Evolutionary conservation across 2,888 invertebrate species (phyloP), one percentile per base, ranked within the genome.

Genomic region (Leptinotarsa tumamoca): DNA sequence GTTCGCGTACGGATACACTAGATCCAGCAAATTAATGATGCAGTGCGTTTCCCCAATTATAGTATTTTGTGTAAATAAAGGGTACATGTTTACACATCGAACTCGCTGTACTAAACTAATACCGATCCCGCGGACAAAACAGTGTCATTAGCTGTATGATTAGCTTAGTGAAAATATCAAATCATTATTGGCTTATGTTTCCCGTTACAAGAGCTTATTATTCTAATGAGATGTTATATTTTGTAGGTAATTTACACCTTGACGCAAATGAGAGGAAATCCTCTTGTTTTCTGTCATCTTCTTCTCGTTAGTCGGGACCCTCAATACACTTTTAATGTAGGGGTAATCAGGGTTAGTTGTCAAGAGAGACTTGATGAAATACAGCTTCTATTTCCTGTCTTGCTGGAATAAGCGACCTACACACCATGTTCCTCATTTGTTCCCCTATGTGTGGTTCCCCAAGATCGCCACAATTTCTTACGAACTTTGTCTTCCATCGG

Each of bases 111-210:
- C 21, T 21, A 21, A 21, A 21, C 21, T 54, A 18, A 18, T 54
- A 54, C 21, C 18, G 18, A 54, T 54, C n/a, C 18, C 10, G 18
- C 10, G 18, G n/a, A 18, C 54, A 18, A 54, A 54, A 5, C 54
- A 18, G 54, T 54, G 54, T 18, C 2, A 54, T n/a, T 54, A 54
- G 13, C 18, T n/a, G 13, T 0, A 54, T 54, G 13, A 54, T 54
- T 10, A 18, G 54, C 54, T 54, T 18, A 18, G 18, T 13, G 13
- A 54, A 54, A 54, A 18, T 54, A 54, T 18, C 54, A 18, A 54
- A 54, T 54, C 54, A 54, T 54, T 18, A 54, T 54, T 54, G 54
- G 54, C n/a, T 54, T 54, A 54, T 54, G 54, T 54, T 18, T 54
- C 54, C 18, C 13, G 54, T 54, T 54, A 54, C 54, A 54, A 54